Conservation (phyloP, 37 sponge, comb jelly and placozoan species). For the Crambe crambe region DNA sequence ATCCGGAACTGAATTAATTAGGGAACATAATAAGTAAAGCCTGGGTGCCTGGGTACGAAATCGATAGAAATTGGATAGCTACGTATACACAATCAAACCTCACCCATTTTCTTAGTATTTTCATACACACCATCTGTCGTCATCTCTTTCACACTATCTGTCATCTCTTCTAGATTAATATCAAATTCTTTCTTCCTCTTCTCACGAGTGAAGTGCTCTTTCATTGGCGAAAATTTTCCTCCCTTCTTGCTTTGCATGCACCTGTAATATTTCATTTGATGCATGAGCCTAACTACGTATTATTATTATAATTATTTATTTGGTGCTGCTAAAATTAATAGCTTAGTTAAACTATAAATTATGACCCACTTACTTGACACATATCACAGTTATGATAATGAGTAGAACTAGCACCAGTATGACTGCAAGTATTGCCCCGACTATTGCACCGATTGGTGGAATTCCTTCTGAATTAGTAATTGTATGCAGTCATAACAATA, state of each 20-base stretch:
- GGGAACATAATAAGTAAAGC: too few species aligned
- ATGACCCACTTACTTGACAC: background rate
- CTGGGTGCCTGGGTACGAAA: background rate
- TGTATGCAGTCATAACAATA: too few species aligned
- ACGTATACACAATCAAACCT: too few species aligned
- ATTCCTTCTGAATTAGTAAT: background rate
- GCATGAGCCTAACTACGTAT: background rate
- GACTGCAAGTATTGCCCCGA: background rate
- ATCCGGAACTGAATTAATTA: background rate
- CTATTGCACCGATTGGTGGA: background rate
- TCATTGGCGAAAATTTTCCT: too few species aligned
- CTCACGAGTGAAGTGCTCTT: slow-evolving; percentile 10
- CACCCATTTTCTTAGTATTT: too few species aligned
- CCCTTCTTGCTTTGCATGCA: too few species aligned
- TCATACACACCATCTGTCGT: too few species aligned
- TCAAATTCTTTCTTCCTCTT: slow-evolving; percentile 15
- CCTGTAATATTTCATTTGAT: too few species aligned
- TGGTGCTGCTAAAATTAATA: too few species aligned
- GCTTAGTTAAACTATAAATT: too few species aligned
- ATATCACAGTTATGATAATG: background rate
- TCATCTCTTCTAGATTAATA: background rate
- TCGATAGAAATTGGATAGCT: too few species aligned
- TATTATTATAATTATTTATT: background rate
- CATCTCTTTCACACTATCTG: background rate
- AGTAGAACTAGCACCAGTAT: background rate